Base-by-base conservation (phyloP, 1,140 invertebrate species). In the honey bee (Apis mellifera) region DNA sequence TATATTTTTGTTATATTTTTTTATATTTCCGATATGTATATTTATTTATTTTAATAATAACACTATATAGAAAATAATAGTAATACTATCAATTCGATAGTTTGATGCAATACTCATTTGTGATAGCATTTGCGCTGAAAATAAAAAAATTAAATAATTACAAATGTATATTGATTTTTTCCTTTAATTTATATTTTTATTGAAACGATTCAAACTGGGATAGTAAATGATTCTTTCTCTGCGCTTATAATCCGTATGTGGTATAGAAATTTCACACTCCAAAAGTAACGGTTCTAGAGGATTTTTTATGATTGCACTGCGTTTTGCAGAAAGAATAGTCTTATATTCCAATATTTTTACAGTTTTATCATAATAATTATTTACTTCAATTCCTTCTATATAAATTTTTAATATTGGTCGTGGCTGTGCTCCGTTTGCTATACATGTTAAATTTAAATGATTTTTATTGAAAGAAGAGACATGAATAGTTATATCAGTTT, bases 201-300 rank as follows among this genome's bases (percentile, higher is more conserved):
- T 62, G 13, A 21, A 87, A 78, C 68, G 59, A 85, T 64, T 64
- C 83, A 66, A 71, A 90, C 86, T 82, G 13, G 89, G 85, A 23
- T 89, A 89, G 68, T 90, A 87, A 55, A 90, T 76, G 48, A 89
- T 74, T 59, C 74, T 86, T 50, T 91, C 85, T 32, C 86, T 82
- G 23, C 85, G 83, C 48, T 85, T 88, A 62, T 90, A 91, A 64
- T 90, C 86, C 12, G 90, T 90, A 21, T 71, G 59, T 7, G 90
- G 89, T 57, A 91, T 90, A 4, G 71, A 82, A 64, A 91, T 86
- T 60, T 91, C 90, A 54, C 90, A 91, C 4, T 90, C 89, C 9
- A 91, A 52, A 15, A 89, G n/a, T 4, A 81, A 66, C 1, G 88
- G 85, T 62, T 90, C 82, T 8, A 72, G 15, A 32, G 73, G 62